These are phyloP conservation scores for Sericinus montela DNA, from an alignment of 2,888 invertebrate genomes.

Conservation along the genomic window DNA sequence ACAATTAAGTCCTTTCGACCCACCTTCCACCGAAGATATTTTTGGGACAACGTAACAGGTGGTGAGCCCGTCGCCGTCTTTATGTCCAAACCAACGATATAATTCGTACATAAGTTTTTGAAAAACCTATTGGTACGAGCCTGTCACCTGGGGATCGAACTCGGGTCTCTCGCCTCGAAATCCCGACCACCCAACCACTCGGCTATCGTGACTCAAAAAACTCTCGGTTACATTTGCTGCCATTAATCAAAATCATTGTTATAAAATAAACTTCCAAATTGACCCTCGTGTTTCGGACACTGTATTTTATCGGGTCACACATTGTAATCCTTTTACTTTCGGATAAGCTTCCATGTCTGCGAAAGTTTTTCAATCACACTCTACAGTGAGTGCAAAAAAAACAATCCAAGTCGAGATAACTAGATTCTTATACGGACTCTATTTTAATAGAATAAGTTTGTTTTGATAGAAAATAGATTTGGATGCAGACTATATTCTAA, in stretches of 20 bases:
- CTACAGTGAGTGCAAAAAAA: conserved; percentile 10
- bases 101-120: too few species aligned
- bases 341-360: conserved; percentile 13
- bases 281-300: conserved; percentile 4
- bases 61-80: too few species aligned
- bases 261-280: conserved; percentile 16
- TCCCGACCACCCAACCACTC: too few species aligned
- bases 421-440: conserved; percentile 5
- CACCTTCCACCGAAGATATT: too few species aligned
- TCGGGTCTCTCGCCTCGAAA: too few species aligned
- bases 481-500: neutral
- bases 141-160: too few species aligned
- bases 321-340: conserved; percentile 14
- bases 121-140: too few species aligned
- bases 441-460: conserved; percentile 17
- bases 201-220: too few species aligned
- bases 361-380: conserved; percentile 19
- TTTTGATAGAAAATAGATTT: conserved; percentile 5
- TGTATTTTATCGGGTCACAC: conserved; percentile 14
- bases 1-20: too few species aligned
- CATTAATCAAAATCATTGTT: conserved; percentile 23
- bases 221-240: conserved; percentile 17
- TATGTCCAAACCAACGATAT: too few species aligned
- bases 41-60: too few species aligned
- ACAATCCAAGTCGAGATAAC: conserved; percentile 10